Conservation (phyloP, 23 tunicate genomes). For the Halocynthia roretzi region DNA sequence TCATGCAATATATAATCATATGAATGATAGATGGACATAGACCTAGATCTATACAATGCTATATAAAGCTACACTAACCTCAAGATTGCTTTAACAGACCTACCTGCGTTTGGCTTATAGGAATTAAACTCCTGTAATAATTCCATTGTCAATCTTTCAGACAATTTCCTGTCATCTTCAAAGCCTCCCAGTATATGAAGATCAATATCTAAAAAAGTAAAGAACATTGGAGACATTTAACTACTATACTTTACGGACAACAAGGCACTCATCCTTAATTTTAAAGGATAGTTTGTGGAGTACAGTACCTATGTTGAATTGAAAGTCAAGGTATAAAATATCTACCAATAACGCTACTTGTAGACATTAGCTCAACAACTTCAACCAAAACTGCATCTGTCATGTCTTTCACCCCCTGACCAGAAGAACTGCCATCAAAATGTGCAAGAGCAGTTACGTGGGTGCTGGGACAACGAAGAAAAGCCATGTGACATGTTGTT, state of each 20-base stretch:
- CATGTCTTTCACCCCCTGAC: conserved; percentile 42
- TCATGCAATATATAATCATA: too few relatives aligned
- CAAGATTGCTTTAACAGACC: not conserved
- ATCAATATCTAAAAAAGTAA: conserved; percentile 17
- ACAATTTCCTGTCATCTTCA: conserved; percentile 38
- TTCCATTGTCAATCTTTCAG: conserved; percentile 29
- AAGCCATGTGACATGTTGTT: conserved; percentile 75
- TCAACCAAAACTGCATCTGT: conserved; percentile 17
- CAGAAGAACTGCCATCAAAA: conserved; percentile 62
- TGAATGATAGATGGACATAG: too few relatives aligned
- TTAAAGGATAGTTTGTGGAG: not conserved
- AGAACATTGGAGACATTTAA: not conserved
- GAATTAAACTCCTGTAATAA: conserved; percentile 28
- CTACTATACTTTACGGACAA: not conserved
- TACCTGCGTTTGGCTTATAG: conserved; percentile 9
- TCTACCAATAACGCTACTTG: not conserved
- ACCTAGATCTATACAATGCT: not conserved
- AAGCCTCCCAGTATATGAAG: conserved; percentile 76
- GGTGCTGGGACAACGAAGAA: conserved; percentile 29
- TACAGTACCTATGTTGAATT: not conserved
- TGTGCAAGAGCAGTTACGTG: conserved; percentile 53
- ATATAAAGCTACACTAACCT: not conserved
- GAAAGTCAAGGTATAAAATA: too few relatives aligned
- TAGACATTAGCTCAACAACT: not conserved
- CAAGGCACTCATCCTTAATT: too few relatives aligned